Conservation (phyloP, 1,140 invertebrate genomes). For the Coboldia fuscipes region DNA sequence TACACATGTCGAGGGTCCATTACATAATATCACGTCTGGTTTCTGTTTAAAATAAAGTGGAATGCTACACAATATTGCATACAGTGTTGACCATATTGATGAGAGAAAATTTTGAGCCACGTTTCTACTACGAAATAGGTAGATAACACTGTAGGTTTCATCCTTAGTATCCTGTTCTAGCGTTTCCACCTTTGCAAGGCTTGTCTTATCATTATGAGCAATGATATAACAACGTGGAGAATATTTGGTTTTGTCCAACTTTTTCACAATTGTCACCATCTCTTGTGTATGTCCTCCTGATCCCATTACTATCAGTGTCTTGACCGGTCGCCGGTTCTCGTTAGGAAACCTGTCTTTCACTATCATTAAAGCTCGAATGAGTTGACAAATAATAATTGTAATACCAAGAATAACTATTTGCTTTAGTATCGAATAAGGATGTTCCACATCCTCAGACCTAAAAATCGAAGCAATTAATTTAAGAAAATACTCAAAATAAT, state of each 20-base stretch:
- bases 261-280: conserved; percentile 50
- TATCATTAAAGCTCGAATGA: too few species aligned
- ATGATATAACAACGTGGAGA: conserved; percentile 53
- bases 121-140: conserved; percentile 63
- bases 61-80: conserved; percentile 41
- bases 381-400: too few species aligned
- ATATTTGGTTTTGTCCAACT: conserved; percentile 35
- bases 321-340: too few species aligned
- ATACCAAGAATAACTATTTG: too few species aligned
- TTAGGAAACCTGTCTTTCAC: too few species aligned
- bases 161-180: conserved; percentile 10
- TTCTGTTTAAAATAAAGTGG: conserved; percentile 42
- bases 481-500: too few species aligned
- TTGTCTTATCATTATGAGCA: conserved; percentile 57
- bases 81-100: conserved; percentile 54
- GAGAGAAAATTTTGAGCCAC: conserved; percentile 72
- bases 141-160: conserved; percentile 27
- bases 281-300: conserved; percentile 72
- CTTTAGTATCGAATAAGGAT: too few species aligned
- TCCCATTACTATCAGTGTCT: conserved; percentile 31
- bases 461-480: too few species aligned
- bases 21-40: conserved; percentile 68
- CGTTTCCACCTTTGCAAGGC: conserved; percentile 28
- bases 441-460: too few species aligned
- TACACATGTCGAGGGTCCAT: conserved; percentile 91